A percentile compares a stretch with the other conserved stretches of the same genome.
These are phyloP conservation scores for Adela reaumurella DNA, from an alignment of 2,888 invertebrate genomes.

Conservation along the genomic window DNA sequence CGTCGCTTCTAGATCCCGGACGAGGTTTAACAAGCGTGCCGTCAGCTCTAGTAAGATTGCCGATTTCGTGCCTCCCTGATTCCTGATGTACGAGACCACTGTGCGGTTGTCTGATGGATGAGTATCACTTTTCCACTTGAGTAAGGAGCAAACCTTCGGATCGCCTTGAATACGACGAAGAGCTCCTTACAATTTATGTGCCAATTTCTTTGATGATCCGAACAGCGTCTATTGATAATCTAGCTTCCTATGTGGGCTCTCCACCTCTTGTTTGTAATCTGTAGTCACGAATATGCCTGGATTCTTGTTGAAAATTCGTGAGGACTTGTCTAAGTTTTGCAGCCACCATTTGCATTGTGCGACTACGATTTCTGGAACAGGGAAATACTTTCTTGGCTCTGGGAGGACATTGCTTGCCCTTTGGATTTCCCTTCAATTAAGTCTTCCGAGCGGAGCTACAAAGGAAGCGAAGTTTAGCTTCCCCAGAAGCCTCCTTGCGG, in stretches of 20 bases:
- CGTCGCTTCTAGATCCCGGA: not conserved
- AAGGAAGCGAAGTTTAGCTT: not conserved
- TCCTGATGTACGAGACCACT: constrained; percentile 12
- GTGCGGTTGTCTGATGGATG: constrained; percentile 15
- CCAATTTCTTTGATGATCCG: constrained; percentile 8
- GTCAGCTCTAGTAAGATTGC: not conserved
- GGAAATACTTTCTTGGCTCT: not conserved
- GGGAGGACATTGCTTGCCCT: not conserved
- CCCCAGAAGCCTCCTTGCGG: not conserved
- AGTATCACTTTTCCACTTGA: constrained; percentile 3
- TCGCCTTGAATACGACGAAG: constrained; percentile 8
- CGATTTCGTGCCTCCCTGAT: constrained; percentile 12
- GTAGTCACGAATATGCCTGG: not conserved
- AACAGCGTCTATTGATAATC: constrained; percentile 8
- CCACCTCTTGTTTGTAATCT: constrained; percentile 1
- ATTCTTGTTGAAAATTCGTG: not conserved
- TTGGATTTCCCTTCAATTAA: not conserved
- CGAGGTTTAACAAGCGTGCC: not conserved
- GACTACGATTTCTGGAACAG: not conserved
- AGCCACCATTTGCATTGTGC: not conserved
- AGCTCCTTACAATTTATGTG: constrained; percentile 16
- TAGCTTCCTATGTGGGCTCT: constrained; percentile 3
- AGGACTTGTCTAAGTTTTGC: not conserved
- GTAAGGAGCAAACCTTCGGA: not conserved
- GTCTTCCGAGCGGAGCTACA: not conserved